Evolutionary conservation across 2,113 vertebrate genomes (phyloP), one percentile per base, ranked within the genome.

Genomic region (Engystomops pustulosus): DNA sequence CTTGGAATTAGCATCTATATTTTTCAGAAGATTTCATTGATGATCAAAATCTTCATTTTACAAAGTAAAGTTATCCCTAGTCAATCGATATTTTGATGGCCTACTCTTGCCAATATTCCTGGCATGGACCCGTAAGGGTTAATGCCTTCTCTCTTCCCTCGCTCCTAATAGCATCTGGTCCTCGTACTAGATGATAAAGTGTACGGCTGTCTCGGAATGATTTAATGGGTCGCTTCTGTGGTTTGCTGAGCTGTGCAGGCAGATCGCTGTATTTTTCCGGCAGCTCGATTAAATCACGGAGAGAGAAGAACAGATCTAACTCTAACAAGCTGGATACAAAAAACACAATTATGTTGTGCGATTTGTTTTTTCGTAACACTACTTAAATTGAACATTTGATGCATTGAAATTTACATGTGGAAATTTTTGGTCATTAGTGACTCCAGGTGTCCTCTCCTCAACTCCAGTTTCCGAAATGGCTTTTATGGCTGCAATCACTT

Each of bases 201-300:
- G 25, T 34, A 9, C 36, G 15, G 27, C 81, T 83, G 53, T 83
- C 70, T 83, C 36, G 15, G 41, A 75, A 75, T 83, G 81, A 83
- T 83, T 83, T 83, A 83, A 83, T 74, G 81, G 81, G 70, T 25
- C 70, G 36, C 53, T 83, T 53, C 81, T 74, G 36, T 20, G 55
- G 53, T 62, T 83, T 83, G 81, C 81, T 83, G 81, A 83, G 81
- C 81, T 83, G 49, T 60, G 81, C 81, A 62, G 36, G 81, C 69
- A 75, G 70, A 75, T 74, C 36, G 53, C 51, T 30, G 70, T 44
- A 74, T 74, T 75, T 83, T 83, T 65, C 38, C 25, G 18, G 70
- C 81, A 62, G 69, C 38, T 72, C 25, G 53, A 83, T 83, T 83
- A 74, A 83, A 83, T 83, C 38, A 75, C 10, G 55, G 25, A 75